Conservation (phyloP, 2,113 vertebrate species). For the Zeus faber region DNA sequence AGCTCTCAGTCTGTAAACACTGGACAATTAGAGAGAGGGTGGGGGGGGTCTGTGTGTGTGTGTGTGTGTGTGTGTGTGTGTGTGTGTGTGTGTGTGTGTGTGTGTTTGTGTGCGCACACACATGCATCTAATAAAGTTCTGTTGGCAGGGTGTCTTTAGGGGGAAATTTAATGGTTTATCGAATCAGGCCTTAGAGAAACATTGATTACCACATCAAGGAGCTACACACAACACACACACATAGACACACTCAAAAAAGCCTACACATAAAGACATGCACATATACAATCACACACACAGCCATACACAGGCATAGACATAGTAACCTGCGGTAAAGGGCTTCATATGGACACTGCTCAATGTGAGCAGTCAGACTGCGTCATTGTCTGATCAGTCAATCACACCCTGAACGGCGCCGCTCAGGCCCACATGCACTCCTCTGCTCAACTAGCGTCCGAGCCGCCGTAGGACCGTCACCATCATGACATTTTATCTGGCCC, state of each 20-base stretch:
- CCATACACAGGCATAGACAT: not conserved
- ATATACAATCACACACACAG: not conserved
- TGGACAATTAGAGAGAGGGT: slow-evolving; percentile 31
- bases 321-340: slow-evolving; percentile 27
- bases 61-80: slow-evolving; percentile 11
- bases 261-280: slow-evolving; percentile 8
- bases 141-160: slow-evolving; percentile 62
- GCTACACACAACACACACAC: slow-evolving; percentile 7
- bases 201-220: slow-evolving; percentile 63
- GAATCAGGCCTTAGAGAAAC: slow-evolving; percentile 51
- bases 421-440: slow-evolving; percentile 13
- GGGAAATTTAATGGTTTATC: slow-evolving; percentile 63
- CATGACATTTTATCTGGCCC: too few species aligned
- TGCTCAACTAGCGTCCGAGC: too few species aligned
- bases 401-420: slow-evolving; percentile 30
- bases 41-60: slow-evolving; percentile 14
- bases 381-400: slow-evolving; percentile 56
- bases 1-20: slow-evolving; percentile 20
- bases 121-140: slow-evolving; percentile 57
- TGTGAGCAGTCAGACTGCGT: slow-evolving; percentile 28
- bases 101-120: slow-evolving; percentile 13
- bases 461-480: too few species aligned
- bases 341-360: slow-evolving; percentile 51
- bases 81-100: slow-evolving; percentile 21
- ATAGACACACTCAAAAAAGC: not conserved